Percentiles rank a stretch among this genome's conserved stretches.
Evolutionary conservation across 2,888 invertebrate species (phyloP).

Genomic region (Ypsolopha scabrella): DNA sequence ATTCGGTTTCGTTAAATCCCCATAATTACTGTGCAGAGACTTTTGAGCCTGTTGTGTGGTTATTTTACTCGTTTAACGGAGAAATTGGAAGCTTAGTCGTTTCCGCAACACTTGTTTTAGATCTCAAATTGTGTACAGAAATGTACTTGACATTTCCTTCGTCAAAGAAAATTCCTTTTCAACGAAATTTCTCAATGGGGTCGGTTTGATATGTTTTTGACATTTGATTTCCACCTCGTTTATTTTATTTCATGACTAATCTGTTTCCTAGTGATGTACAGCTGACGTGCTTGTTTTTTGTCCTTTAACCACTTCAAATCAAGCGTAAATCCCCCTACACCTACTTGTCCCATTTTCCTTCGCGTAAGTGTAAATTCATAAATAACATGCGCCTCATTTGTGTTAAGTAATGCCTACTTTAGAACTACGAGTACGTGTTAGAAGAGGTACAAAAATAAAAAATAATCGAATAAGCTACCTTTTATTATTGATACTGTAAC

Average conservation of each 20-base stretch:
- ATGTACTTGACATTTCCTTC: slow-evolving; percentile 6
- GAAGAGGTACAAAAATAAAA: too few species aligned
- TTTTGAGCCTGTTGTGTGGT: not conserved
- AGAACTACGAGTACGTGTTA: too few species aligned
- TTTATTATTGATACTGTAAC: too few species aligned
- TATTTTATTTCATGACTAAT: not conserved
- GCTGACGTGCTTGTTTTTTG: too few species aligned
- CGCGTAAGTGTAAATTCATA: not conserved
- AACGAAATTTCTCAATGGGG: not conserved
- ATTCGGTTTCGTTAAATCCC: not conserved
- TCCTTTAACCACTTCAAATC: too few species aligned
- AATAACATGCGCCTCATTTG: not conserved
- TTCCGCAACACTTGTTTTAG: slow-evolving; percentile 5
- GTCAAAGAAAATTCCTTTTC: slow-evolving; percentile 6
- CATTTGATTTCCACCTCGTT: not conserved
- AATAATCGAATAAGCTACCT: too few species aligned
- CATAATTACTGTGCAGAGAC: not conserved
- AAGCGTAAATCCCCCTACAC: too few species aligned
- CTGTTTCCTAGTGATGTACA: not conserved
- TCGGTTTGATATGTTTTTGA: not conserved
- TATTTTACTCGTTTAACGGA: not conserved
- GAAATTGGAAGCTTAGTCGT: slow-evolving; percentile 3
- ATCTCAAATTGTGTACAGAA: slow-evolving; percentile 6
- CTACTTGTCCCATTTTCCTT: not conserved
- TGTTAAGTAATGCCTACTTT: not conserved